Percentiles rank a stretch among this genome's conserved stretches.
Conservation (phyloP, 2,888 invertebrate genomes). For the Xestoiulus laeticollis region DNA sequence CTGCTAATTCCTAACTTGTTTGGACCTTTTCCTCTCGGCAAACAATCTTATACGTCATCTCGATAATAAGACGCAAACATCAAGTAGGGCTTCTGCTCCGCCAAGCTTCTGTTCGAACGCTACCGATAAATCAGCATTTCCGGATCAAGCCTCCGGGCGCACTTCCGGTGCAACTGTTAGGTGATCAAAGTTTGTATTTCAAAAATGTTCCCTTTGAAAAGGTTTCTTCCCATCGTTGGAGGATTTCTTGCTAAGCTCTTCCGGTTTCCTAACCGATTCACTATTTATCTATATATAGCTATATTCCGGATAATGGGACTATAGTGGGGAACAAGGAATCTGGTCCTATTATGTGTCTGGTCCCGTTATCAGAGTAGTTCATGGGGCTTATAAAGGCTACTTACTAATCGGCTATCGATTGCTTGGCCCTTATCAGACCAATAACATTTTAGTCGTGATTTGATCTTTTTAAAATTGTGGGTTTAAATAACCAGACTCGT, state of each 20-base stretch:
- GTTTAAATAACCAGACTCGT: no score
- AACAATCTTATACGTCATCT: background rate
- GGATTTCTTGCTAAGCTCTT: background rate
- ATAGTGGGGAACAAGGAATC: no score
- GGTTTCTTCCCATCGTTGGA: background rate
- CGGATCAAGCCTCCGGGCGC: background rate
- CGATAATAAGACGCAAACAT: constrained; percentile 10
- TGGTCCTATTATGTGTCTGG: no score
- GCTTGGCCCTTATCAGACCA: no score
- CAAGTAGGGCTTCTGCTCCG: constrained; percentile 28
- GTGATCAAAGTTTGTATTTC: background rate
- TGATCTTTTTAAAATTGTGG: no score
- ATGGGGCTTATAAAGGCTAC: no score
- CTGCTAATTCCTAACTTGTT: constrained; percentile 21
- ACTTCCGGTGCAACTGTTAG: background rate
- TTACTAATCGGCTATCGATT: no score
- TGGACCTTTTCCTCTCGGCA: background rate
- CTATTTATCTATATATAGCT: no score
- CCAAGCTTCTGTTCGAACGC: background rate
- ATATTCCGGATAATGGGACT: no score
- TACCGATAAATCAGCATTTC: background rate
- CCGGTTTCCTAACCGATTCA: background rate
- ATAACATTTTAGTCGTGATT: no score
- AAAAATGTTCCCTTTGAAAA: background rate
- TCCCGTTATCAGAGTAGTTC: no score